A percentile compares a stretch with the other conserved stretches of the same genome.
Conservation (phyloP, 2,797 vertebrate genomes). For the Halcyon chelicuti region DNA sequence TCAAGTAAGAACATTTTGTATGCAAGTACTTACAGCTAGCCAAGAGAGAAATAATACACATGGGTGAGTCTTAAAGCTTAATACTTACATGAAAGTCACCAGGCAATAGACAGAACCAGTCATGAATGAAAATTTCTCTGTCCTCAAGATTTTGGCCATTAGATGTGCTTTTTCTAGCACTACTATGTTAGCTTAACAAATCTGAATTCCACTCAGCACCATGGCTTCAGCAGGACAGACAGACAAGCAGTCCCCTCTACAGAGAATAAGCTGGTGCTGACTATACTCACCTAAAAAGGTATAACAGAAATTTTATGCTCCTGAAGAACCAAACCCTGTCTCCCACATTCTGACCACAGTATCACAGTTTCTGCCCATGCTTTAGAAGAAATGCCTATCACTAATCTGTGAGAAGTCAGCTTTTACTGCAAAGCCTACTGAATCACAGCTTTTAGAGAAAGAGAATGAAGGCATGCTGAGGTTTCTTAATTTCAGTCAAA, state of each 20-base stretch:
- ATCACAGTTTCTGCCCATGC: accelerated
- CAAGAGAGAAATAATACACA: neutral
- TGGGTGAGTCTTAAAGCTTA: neutral
- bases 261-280: neutral
- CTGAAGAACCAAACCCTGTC: neutral
- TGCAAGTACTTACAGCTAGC: neutral
- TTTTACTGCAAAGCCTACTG: neutral
- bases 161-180: neutral
- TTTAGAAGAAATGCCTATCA: neutral
- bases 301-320: neutral
- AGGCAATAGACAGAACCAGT: neutral
- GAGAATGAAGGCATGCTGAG: neutral
- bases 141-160: neutral
- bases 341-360: neutral
- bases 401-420: neutral
- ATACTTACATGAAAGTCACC: neutral
- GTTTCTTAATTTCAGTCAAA: neutral
- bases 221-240: neutral
- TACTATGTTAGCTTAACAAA: neutral
- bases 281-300: neutral
- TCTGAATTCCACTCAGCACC: neutral
- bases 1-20: neutral
- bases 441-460: neutral
- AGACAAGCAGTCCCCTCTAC: neutral
- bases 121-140: neutral